Conservation (phyloP, 2,113 vertebrate species). For the Larimichthys crocea region DNA sequence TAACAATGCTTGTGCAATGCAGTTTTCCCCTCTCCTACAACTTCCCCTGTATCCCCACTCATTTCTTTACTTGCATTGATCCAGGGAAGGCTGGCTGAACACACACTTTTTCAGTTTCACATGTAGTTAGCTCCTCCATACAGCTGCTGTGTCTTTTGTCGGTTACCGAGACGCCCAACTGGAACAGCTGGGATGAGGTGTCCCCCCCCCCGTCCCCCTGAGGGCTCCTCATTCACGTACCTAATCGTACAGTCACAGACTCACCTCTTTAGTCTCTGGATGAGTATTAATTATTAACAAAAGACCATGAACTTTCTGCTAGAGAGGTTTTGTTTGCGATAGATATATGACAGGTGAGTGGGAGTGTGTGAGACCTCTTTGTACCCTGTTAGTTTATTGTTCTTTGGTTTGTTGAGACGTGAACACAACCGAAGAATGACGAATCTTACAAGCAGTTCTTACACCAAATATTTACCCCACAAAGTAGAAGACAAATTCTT, state of each 20-base stretch:
- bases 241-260: not conserved
- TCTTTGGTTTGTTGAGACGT: not conserved
- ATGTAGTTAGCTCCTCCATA: not conserved
- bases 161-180: not conserved
- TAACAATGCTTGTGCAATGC: slow-evolving; percentile 9
- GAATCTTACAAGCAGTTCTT: not conserved
- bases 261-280: too few relatives aligned
- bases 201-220: too few relatives aligned
- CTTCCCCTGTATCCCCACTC: not conserved
- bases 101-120: not conserved
- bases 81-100: not conserved
- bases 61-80: not conserved
- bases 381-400: not conserved
- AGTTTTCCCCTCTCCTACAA: not conserved
- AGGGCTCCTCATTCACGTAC: not conserved
- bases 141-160: not conserved
- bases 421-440: not conserved
- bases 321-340: not conserved
- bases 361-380: not conserved
- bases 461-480: not conserved
- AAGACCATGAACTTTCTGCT: not conserved
- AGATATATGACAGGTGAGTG: not conserved
- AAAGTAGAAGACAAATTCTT: not conserved
- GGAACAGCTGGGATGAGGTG: not conserved
- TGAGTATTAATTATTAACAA: not conserved